These are phyloP conservation scores for Aphaenogaster floridana DNA, from an alignment of 1,140 invertebrate species.

Conservation along the genomic window DNA sequence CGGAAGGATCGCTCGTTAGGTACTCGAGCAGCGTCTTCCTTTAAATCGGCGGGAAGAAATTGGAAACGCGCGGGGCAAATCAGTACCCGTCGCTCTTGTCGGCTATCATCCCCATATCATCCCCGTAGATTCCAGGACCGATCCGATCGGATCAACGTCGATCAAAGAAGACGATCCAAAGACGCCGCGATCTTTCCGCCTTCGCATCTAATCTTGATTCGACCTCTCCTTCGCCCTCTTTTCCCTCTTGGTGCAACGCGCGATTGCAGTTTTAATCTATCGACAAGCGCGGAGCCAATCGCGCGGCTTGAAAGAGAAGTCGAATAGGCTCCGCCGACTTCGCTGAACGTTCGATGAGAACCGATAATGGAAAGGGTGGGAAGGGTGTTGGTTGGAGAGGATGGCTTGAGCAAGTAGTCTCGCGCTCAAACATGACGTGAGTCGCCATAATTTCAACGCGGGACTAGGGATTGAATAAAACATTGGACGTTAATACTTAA, in stretches of 20 bases:
- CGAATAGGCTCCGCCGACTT: constrained; percentile 63
- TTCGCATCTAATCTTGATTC: constrained; percentile 14
- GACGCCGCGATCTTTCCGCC: neutral
- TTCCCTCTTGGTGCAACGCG: constrained; percentile 6
- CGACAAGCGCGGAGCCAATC: constrained; percentile 71
- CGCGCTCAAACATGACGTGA: constrained; percentile 60
- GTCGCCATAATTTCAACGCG: constrained; percentile 57
- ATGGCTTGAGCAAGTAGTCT: constrained; percentile 18
- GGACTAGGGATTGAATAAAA: neutral
- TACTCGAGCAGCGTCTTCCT: constrained; percentile 42
- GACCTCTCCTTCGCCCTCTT: neutral
- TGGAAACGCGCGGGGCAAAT: constrained; percentile 42
- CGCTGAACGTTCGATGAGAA: constrained; percentile 67
- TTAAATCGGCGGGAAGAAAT: constrained; percentile 53
- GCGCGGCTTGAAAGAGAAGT: constrained; percentile 59
- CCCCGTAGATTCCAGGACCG: constrained; percentile 20
- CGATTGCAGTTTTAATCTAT: constrained; percentile 75
- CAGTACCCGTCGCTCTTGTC: constrained; percentile 42
- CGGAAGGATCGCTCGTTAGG: constrained; percentile 54
- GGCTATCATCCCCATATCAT: constrained; percentile 46
- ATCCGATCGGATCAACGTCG: constrained; percentile 45
- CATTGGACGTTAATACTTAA: constrained; percentile 66
- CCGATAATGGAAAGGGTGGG: constrained; percentile 52
- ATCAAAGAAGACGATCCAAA: constrained; percentile 51
- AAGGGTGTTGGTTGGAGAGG: neutral